Evolutionary conservation across 2,113 vertebrate genomes (phyloP), one percentile per base, ranked within the genome.

Genomic region (Pollimyrus isidori): DNA sequence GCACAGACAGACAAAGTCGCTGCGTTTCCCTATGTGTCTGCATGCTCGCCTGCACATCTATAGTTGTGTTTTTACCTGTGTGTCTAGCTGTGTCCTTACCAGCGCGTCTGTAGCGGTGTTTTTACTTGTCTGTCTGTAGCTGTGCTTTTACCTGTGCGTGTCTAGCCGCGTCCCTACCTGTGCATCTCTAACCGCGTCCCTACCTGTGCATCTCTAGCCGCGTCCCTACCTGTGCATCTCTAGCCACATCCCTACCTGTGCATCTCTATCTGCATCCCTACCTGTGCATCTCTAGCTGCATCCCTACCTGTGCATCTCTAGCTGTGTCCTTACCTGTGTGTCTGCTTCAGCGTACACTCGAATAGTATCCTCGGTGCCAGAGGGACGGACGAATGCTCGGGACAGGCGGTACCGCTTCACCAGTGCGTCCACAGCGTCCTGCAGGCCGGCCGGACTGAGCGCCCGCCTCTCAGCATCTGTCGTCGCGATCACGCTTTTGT

Each of bases 361-460:
- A 4, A 99, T 97, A 0, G 99, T 94, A 1, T 99, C 97, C 92
- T 99, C 98, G 0, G 98, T 99, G 13, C 98, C 98, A 0, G 98
- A 99, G 0, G 98, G 98, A n/a, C 98, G 96, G 5, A 99, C 98
- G 11, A 99, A 99, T 0, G 98, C 96, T 45, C 98, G 96, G 0
- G 97, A 94, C 56, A 92, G 89, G 48, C 1, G 94, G 93, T 97
- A 95, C 56, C 95, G 97, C 94, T 94, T 96, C 7, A 97, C 95
- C 7, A 98, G 93, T 0, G 7, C 89, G 90, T 97, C 93, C 0
- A 99, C 97, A 62, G 95, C 92, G 23, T 98, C 96, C 93, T 99
- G 98, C 0, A 99, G 94, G 1, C 98, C 98, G 0, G 93, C 92
- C 0, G 98, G 98, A 7, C 94, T 96, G 65, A 98, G 92, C 0